Base-by-base conservation (phyloP, 2,797 vertebrate species). In the Darevskia nairensis region DNA sequence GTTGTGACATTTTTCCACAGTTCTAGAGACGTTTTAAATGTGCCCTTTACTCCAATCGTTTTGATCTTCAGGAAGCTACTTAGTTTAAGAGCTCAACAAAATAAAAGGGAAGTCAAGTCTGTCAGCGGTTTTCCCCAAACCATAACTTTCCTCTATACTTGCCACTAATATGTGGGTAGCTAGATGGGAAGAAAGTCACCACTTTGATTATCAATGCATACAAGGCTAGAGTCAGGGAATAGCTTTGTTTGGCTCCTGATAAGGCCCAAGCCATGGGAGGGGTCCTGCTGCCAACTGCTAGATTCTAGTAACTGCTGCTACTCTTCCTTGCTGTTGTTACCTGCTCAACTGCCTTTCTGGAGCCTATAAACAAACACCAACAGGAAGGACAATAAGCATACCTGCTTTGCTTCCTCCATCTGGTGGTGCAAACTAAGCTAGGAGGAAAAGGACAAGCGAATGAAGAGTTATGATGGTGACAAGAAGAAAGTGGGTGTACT, bases 1-100 rank as follows among this genome's bases (percentile, higher is more conserved):
- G 35, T 41, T 79, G 32, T 79, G 46, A 82, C 61, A 76, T 74
- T 76, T 68, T 68, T 29, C 35, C n/a, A 61, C 61, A 75, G 29
- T 86, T 76, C 76, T 41, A 76, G 44, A 85, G 32, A 32, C 32
- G 27, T 64, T 80, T 50, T 23, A 85, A 89, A 68, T 39, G 41
- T 81, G 32, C 27, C 44, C 29, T 29, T 68, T 39, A 39, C 61
- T 50, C 81, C n/a, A 89, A 85, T 64, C n/a, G 19, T 68, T 59
- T 69, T 85, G 78, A 76, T 55, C 74, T 77, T 69, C 64, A 86
- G 55, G 9, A 21, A 44, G 32, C 17, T 32, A 59, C 35, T 68
- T 15, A 78, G 23, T 50, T 19, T 82, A 35, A 88, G 66, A 59
- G 29, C 46, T 72, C 69, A 17, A 44, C 35, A 86, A 71, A 25